Conservation (phyloP, 2,888 invertebrate genomes). For the Chouioia cunea region DNA sequence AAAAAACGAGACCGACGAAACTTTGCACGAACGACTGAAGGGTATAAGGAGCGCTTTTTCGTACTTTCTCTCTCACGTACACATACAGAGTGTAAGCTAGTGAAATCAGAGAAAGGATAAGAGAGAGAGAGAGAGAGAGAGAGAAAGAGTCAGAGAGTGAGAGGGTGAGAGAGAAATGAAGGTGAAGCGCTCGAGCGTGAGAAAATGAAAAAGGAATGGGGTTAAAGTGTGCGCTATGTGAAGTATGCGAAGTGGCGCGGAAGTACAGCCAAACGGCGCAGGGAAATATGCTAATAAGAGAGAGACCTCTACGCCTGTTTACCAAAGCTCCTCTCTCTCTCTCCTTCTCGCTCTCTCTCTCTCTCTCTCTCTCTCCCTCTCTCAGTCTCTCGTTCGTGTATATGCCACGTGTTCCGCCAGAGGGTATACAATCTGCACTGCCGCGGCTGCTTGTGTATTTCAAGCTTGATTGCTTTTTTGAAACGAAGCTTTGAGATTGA, state of each 20-base stretch:
- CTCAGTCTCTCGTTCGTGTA: too few relatives aligned
- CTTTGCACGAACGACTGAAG: constrained; percentile 7
- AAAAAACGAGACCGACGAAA: constrained; percentile 15
- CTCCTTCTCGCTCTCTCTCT: too few relatives aligned
- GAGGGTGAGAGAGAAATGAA: constrained; percentile 17
- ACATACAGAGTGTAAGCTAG: neutral
- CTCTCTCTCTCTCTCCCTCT: too few relatives aligned
- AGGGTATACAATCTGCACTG: constrained; percentile 8
- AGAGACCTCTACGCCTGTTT: constrained; percentile 8
- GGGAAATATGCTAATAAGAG: constrained; percentile 23
- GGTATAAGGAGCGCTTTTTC: constrained; percentile 3
- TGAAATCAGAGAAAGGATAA: neutral
- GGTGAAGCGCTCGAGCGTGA: constrained; percentile 10
- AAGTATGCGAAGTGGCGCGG: constrained; percentile 5
- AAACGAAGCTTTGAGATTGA: neutral
- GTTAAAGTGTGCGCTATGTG: neutral
- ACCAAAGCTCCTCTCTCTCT: neutral
- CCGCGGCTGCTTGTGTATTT: neutral
- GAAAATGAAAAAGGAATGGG: constrained; percentile 15
- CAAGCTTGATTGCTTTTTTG: constrained; percentile 25
- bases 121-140: constrained; percentile 6
- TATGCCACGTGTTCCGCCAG: constrained; percentile 1
- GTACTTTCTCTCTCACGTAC: constrained; percentile 6
- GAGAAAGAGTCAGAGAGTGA: neutral
- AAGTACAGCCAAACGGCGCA: constrained; percentile 11